These are phyloP conservation scores for Sebastes itinus DNA, from an alignment of 2,797 vertebrate genomes.

Conservation along the genomic window DNA sequence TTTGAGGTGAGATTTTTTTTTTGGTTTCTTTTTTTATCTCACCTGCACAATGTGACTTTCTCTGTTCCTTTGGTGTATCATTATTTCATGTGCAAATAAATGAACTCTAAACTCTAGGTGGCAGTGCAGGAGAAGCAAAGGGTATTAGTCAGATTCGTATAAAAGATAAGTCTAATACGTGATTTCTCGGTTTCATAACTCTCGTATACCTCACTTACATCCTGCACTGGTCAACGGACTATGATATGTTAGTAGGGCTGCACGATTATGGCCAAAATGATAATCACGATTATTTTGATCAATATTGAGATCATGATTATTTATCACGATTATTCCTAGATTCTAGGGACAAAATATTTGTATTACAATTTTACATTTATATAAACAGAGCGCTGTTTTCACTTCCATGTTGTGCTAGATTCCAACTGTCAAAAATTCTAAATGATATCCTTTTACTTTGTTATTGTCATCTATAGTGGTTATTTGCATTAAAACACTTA, in stretches of 20 bases:
- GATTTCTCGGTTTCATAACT: background rate
- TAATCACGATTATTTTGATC: too few species aligned
- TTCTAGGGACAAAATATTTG: too few species aligned
- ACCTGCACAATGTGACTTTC: constrained; percentile 33
- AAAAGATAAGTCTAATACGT: background rate
- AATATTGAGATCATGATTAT: too few species aligned
- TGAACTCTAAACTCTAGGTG: constrained; percentile 39
- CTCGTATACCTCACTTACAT: background rate
- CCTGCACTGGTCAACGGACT: background rate
- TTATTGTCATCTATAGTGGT: too few species aligned
- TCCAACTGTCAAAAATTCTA: too few species aligned
- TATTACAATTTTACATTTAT: too few species aligned
- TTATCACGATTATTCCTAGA: too few species aligned
- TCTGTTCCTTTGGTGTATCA: constrained; percentile 11
- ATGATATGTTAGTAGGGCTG: background rate
- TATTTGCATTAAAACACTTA: too few species aligned
- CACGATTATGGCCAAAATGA: too few species aligned
- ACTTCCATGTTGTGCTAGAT: too few species aligned
- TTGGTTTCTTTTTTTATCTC: constrained; percentile 27
- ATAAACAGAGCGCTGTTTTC: too few species aligned
- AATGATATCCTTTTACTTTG: too few species aligned
- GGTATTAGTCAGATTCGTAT: background rate
- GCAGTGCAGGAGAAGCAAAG: constrained; percentile 23
- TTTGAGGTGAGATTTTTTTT: constrained; percentile 6
- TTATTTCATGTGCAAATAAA: constrained; percentile 46